Evolutionary conservation across 2,888 invertebrate species (phyloP).

Genomic region (Itoplectis maculator): DNA sequence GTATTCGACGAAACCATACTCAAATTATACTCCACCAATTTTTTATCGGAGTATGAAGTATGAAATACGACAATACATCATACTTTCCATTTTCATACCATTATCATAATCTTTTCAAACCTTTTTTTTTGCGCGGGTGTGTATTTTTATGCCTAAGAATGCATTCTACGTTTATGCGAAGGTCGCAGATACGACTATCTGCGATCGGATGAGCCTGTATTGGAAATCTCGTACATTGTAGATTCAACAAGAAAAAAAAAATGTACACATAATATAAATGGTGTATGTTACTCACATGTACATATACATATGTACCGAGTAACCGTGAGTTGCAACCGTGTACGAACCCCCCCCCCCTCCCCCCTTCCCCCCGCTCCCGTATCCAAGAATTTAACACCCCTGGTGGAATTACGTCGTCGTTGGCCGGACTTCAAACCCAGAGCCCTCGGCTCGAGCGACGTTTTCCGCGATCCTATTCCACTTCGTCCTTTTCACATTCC

Average conservation of each 20-base stretch:
- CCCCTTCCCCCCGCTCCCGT: too few relatives aligned
- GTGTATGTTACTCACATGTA: background rate
- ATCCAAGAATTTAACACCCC: conserved; percentile 4
- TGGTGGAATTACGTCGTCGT: conserved; percentile 9
- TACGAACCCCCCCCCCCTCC: background rate
- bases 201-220: background rate
- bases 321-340: background rate
- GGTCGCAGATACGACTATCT: too few relatives aligned
- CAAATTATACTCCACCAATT: too few relatives aligned
- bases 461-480: background rate
- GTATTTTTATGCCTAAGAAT: too few relatives aligned
- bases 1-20: too few relatives aligned
- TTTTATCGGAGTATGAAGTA: too few relatives aligned
- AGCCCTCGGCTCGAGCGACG: background rate
- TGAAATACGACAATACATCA: too few relatives aligned
- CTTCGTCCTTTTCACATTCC: background rate
- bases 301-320: background rate
- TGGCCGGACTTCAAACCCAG: background rate
- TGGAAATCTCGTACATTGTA: conserved; percentile 31
- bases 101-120: too few relatives aligned
- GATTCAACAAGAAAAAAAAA: conserved; percentile 34
- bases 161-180: too few relatives aligned
- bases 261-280: background rate
- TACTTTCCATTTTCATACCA: too few relatives aligned
- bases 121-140: too few relatives aligned